Conservation (phyloP, 1,140 invertebrate species). For the Brachionus calyciflorus region DNA sequence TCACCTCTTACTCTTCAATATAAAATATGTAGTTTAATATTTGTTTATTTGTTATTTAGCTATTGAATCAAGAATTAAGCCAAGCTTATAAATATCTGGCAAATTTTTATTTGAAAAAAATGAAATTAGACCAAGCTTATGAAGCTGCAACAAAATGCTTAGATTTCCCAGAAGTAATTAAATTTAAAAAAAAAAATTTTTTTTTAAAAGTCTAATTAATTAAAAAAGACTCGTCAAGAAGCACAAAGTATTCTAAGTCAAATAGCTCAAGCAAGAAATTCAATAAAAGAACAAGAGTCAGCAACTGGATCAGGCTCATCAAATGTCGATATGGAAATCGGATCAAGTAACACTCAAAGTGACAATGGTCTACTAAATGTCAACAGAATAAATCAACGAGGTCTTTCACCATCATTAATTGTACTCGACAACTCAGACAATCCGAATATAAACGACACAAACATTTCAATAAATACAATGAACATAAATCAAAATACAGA, state of each 20-base stretch:
- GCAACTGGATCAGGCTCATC: not conserved
- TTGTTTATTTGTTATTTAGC: not conserved
- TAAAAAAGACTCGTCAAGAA: conserved; percentile 38
- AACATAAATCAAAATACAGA: not conserved
- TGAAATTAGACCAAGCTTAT: conserved; percentile 38
- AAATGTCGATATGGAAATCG: conserved; percentile 28
- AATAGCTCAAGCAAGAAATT: conserved; percentile 30
- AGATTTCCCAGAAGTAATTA: conserved; percentile 38
- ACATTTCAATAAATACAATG: not conserved
- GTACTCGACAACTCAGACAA: conserved; percentile 28
- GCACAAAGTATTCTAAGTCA: conserved; percentile 36
- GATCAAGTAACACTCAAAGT: not conserved
- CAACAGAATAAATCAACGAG: not conserved
- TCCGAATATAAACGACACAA: conserved; percentile 28
- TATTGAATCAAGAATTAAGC: not conserved
- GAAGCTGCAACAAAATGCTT: conserved; percentile 35
- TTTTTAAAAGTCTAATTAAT: not conserved
- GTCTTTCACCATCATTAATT: conserved; percentile 2
- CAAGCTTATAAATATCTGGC: conserved; percentile 46
- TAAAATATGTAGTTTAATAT: not conserved
- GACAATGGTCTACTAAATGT: not conserved
- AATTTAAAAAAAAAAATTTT: not conserved
- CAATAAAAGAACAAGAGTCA: conserved; percentile 1
- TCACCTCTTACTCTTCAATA: too few species aligned
- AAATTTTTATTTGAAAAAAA: conserved; percentile 46